Percentiles rank a stretch among this genome's conserved stretches.
Evolutionary conservation across 2,797 vertebrate genomes (phyloP).

Genomic region (Antennarius maculatus): DNA sequence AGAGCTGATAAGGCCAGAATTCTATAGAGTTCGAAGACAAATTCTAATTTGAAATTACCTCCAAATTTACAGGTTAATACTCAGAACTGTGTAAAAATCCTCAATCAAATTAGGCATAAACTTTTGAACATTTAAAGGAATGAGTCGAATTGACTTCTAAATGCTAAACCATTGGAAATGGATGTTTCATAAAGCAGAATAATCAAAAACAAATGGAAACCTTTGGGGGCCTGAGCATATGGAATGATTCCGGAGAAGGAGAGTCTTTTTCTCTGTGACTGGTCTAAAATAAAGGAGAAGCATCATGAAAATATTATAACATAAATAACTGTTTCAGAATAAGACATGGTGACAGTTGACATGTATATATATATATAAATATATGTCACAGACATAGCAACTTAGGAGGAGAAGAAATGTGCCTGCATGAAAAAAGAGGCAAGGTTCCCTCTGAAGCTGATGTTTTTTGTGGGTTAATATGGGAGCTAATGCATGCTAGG

Average conservation of each 20-base stretch:
- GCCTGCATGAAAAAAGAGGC: constrained; percentile 62
- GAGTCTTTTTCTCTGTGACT: constrained; percentile 99
- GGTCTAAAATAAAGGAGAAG: constrained; percentile 99
- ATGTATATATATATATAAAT: constrained; percentile 56
- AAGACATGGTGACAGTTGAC: constrained; percentile 65
- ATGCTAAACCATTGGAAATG: constrained; percentile 71
- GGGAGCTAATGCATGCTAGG: constrained; percentile 81
- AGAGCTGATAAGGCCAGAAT: too few relatives aligned
- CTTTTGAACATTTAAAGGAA: constrained; percentile 9
- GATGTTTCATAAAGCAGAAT: constrained; percentile 74
- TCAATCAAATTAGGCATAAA: not conserved
- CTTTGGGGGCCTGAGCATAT: constrained; percentile 99
- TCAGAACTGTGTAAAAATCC: not conserved
- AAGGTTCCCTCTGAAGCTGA: constrained; percentile 83
- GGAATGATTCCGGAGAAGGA: constrained; percentile 99
- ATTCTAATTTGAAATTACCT: not conserved
- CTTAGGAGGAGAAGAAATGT: constrained; percentile 61
- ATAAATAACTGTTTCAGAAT: constrained; percentile 62
- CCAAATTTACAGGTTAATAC: not conserved
- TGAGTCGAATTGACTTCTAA: constrained; percentile 29
- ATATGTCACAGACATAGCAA: constrained; percentile 67
- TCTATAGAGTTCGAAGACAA: not conserved
- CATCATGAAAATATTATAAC: constrained; percentile 81
- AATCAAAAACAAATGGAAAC: constrained; percentile 90
- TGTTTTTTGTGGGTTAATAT: constrained; percentile 73